Evolutionary conservation across 2,113 vertebrate genomes (phyloP), one percentile per base, ranked within the genome.

Genomic region (Chloroceryle aenea): DNA sequence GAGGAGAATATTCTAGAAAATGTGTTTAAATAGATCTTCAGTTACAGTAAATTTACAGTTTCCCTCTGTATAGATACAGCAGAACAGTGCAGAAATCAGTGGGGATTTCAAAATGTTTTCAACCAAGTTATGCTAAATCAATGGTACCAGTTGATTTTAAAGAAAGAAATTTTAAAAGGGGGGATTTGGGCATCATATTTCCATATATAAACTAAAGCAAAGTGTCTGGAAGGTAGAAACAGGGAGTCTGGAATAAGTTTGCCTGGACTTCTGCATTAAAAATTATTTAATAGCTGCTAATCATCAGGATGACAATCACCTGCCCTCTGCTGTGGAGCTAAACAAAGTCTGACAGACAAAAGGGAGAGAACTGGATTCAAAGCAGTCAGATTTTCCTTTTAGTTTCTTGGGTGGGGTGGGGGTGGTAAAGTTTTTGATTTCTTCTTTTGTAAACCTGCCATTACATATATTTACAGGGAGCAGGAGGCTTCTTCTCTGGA

Each of bases 241-340:
- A 36, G 42, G 20, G 53, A 80, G 50, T 4, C 32, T 7, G 58
- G 48, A 58, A 29, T 73, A 50, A 62, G 68, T 79, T 27, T 87
- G 50, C 72, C 42, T n/a, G 8, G 32, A 38, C 42, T 86, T 23
- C 73, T 73, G 81, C 47, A 48, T 43, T 88, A 63, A 52, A 62
- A 85, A 20, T 79, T 22, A 43, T 73, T 69, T 79, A 45, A 11
- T 20, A 58, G 59, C 67, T 64, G 74, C 59, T 68, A 48, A 72
- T 32, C 23, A 5, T 21, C 0, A 8, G 52, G 66, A 71, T 47
- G 64, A 78, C 78, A 85, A 38, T 64, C 3, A 18, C 7, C 71
- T 92, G 87, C 91, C 92, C 86, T 92, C 95, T 94, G 10, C 83
- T 92, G 94, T 80, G 69, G 83, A 85, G 73, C 21, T 48, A 14